Conservation (phyloP, 2,113 vertebrate species). For the Rostratula benghalensis region DNA sequence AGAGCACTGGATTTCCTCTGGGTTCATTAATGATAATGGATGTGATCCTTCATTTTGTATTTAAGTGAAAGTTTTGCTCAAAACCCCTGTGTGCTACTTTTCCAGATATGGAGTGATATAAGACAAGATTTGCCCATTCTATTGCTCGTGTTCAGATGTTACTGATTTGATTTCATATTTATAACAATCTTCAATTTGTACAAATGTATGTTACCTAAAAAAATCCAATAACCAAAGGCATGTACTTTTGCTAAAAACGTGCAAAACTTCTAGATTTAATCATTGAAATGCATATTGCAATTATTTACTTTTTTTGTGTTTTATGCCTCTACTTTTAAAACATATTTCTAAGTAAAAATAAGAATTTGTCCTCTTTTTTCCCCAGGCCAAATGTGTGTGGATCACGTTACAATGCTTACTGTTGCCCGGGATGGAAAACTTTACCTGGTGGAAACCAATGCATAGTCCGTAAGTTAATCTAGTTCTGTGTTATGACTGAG, state of each 20-base stretch:
- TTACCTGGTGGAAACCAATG: conserved; percentile 98
- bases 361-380: background rate
- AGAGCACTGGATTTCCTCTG: background rate
- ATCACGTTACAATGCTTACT: conserved; percentile 93
- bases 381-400: conserved; percentile 96
- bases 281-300: background rate
- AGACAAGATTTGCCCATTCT: background rate
- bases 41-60: background rate
- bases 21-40: background rate
- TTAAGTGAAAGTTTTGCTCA: background rate
- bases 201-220: background rate
- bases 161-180: background rate
- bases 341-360: background rate
- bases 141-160: background rate
- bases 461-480: conserved; percentile 93
- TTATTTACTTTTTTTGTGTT: background rate
- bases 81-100: background rate
- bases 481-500: background rate
- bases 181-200: background rate
- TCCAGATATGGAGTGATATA: background rate
- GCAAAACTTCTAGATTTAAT: background rate
- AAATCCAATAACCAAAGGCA: rapidly evolving
- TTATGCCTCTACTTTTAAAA: conserved; percentile 5
- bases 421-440: conserved; percentile 99
- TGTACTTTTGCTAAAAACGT: background rate